Base-by-base conservation (phyloP, 1,140 invertebrate species). In the Brachionus calyciflorus region DNA sequence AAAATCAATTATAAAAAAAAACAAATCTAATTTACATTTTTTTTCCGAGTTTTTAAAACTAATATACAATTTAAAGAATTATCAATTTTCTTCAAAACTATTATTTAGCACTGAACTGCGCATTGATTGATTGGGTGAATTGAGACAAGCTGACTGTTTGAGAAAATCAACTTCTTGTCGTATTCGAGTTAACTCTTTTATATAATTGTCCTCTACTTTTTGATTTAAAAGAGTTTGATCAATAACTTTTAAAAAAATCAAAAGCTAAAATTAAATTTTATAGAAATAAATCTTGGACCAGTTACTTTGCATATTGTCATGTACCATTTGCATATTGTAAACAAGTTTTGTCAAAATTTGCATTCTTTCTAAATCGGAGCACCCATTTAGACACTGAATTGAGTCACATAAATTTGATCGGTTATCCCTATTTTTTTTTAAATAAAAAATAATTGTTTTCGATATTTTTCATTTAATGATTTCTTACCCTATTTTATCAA, bases 281-380 rank as follows among this genome's bases (percentile, higher is more conserved):
- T 51, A 19, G 24, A 51, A 4, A 3, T 12, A 12, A 37, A 37
- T 37, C 9, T 37, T 9, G 33, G 33, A 37, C 9, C 33, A 37
- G 14, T 24, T 73, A 73, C 69, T 14, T 73, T 73, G 69, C 30
- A 73, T 55, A 49, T 73, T 37, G 17, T 73, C 69, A 37, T 73
- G 46, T 21, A 73, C 40, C 12, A 51, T 33, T 51, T 73, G 69
- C 69, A 73, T 73, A 41, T 41, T 73, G 30, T 73, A 19, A 2
- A 73, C 69, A 17, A 73, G 46, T 24, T 73, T 73, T 0, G 69
- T 55, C 46, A 73, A 37, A 40, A 37, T 37, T 55, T 73, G 69
- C 69, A 73, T 73, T 12, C 69, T 19, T 10, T 73, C 69, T 49
- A 73, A 17, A 21, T 73, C 69, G 17, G 69, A 24, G 19, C 46